Evolutionary conservation across 2,888 invertebrate genomes (phyloP).

Genomic region (Meiosimyza platycephala): DNA sequence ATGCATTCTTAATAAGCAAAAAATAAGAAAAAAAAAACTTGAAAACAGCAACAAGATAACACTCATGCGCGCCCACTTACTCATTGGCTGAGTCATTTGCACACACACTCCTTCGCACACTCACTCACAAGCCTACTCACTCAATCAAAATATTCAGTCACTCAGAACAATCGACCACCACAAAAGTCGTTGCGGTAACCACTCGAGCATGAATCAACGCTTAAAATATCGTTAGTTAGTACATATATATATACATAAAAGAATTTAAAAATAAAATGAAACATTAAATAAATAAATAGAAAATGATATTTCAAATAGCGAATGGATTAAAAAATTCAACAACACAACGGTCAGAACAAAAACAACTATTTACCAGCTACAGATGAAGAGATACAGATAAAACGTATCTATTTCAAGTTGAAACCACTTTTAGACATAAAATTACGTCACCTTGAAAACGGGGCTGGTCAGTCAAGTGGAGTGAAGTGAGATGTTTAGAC

Average conservation of each 20-base stretch:
- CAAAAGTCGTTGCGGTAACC: background rate
- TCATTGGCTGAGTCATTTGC: no score
- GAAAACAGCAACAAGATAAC: no score
- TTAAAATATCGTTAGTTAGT: background rate
- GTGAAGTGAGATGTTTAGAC: background rate
- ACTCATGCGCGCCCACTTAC: no score
- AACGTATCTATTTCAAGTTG: conserved; percentile 26
- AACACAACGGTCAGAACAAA: background rate
- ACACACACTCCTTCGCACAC: no score
- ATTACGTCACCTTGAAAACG: conserved; percentile 26
- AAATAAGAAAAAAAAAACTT: no score
- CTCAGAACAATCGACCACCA: conserved; percentile 1
- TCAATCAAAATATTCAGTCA: background rate
- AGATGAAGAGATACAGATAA: conserved; percentile 21
- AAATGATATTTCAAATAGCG: background rate
- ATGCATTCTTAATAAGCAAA: no score
- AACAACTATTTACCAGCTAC: background rate
- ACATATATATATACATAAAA: background rate
- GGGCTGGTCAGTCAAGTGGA: background rate
- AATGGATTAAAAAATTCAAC: conserved; percentile 1
- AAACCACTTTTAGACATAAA: conserved; percentile 25
- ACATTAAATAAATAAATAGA: conserved; percentile 1
- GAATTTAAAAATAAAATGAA: background rate
- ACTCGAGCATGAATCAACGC: conserved; percentile 21
- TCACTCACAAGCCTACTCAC: no score